Conservation (phyloP, 1,140 invertebrate species). For the Caenorhabditis tropicalis region DNA sequence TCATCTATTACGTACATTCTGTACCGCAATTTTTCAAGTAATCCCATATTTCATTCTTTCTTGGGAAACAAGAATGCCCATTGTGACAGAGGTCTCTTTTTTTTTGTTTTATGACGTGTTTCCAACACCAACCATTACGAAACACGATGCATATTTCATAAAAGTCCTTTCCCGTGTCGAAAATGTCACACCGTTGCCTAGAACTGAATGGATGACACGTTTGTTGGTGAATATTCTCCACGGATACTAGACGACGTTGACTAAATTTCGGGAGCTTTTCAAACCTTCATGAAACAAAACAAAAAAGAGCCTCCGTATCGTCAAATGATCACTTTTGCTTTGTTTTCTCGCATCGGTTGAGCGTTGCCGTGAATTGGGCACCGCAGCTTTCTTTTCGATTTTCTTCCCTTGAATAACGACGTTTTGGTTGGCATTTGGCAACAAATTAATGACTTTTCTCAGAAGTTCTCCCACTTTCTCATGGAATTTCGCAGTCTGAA, state of each 20-base stretch:
- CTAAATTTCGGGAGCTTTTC: not conserved
- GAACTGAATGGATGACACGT: not conserved
- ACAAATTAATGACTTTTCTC: not conserved
- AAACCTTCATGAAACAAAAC: not conserved
- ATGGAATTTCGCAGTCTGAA: not conserved
- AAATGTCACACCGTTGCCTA: constrained; percentile 20
- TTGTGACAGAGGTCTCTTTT: not conserved
- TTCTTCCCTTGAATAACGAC: not conserved
- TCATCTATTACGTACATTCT: not conserved
- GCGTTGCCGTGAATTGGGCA: not conserved
- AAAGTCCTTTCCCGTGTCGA: not conserved
- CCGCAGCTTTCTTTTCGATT: not conserved
- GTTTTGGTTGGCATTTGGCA: not conserved
- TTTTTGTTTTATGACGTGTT: constrained; percentile 4
- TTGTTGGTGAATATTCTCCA: not conserved
- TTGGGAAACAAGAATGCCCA: not conserved
- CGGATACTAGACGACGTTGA: not conserved
- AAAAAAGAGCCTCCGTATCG: not conserved
- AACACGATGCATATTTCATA: not conserved
- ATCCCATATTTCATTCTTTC: constrained; percentile 21
- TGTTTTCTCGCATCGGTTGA: not conserved
- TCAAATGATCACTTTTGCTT: not conserved
- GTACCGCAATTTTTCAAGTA: not conserved
- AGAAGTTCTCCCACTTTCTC: not conserved
- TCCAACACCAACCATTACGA: not conserved